A percentile compares a stretch with the other conserved stretches of the same genome.
phyloP scores from a whole-genome alignment of 2,888 invertebrate genomes.

The Tetranychus piercei region DNA sequence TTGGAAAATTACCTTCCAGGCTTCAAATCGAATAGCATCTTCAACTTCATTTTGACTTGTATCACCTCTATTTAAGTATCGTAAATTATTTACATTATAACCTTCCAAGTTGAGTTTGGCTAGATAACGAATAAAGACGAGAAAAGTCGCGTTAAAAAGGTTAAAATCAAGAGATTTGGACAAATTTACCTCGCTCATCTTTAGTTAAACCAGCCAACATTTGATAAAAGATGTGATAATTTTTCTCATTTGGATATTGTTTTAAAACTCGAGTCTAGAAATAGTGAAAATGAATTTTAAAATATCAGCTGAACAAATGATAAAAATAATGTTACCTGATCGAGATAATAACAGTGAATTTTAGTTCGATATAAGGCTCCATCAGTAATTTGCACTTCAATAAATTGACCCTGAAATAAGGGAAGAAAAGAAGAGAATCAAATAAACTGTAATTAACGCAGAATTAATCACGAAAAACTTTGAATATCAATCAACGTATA shows the following conservation, averaged over 20 bases:
- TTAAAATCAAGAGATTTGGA: background rate
- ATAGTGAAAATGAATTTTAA: slow-evolving; percentile 11
- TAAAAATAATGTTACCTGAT: slow-evolving; percentile 34
- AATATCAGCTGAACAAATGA: background rate
- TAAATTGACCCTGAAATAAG: slow-evolving; percentile 64
- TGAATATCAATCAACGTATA: background rate
- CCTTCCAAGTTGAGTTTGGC: slow-evolving; percentile 70
- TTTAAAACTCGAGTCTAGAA: slow-evolving; percentile 66
- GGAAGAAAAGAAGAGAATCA: slow-evolving; percentile 2
- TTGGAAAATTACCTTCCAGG: slow-evolving; percentile 60
- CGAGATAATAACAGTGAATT: slow-evolving; percentile 86
- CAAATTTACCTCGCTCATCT: slow-evolving; percentile 50
- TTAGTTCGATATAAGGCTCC: slow-evolving; percentile 83
- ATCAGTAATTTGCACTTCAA: slow-evolving; percentile 86
- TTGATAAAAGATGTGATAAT: slow-evolving; percentile 93
- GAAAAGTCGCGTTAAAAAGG: slow-evolving; percentile 1
- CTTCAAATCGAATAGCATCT: slow-evolving; percentile 57
- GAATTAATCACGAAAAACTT: background rate
- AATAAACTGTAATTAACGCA: slow-evolving; percentile 11
- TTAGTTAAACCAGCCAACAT: slow-evolving; percentile 68
- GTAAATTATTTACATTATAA: slow-evolving; percentile 57
- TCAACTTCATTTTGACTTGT: slow-evolving; percentile 51
- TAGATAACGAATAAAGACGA: slow-evolving; percentile 29
- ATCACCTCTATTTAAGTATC: slow-evolving; percentile 58
- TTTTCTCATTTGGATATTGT: slow-evolving; percentile 67